Evolutionary conservation across 2,888 invertebrate species (phyloP).

Genomic region (Campoletis raptor): DNA sequence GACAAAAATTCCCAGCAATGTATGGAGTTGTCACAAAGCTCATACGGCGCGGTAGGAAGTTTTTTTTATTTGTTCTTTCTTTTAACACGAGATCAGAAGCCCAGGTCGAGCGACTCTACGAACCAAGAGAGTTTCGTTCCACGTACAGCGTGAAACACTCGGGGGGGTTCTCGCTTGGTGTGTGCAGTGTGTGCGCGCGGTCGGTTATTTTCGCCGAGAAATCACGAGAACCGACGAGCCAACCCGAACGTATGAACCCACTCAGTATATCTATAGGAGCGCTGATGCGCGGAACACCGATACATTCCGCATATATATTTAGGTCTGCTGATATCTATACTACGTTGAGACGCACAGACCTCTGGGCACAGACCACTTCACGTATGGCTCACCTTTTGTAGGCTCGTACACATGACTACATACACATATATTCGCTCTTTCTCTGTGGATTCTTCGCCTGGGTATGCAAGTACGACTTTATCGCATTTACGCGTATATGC

Average conservation of each 20-base stretch:
- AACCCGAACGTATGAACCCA: conserved; percentile 63
- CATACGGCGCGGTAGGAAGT: background rate
- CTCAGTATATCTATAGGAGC: conserved; percentile 47
- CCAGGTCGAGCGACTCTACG: conserved; percentile 82
- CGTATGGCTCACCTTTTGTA: conserved; percentile 61
- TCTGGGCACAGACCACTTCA: conserved; percentile 54
- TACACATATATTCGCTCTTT: background rate
- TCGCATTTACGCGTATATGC: conserved; percentile 32
- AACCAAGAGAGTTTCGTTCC: conserved; percentile 79
- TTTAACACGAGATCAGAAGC: conserved; percentile 78
- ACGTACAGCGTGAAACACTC: conserved; percentile 81
- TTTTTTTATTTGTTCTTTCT: background rate
- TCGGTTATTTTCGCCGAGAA: conserved; percentile 77
- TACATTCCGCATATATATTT: conserved; percentile 16
- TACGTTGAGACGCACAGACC: conserved; percentile 41
- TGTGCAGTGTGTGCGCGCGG: conserved; percentile 78
- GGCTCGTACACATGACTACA: conserved; percentile 31
- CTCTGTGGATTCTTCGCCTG: background rate
- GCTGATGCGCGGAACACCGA: conserved; percentile 33
- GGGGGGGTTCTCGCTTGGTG: conserved; percentile 75
- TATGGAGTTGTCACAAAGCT: background rate
- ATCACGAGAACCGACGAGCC: conserved; percentile 75
- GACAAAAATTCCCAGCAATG: background rate
- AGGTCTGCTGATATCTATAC: conserved; percentile 38
- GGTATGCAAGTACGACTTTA: conserved; percentile 12